Base-by-base conservation (phyloP, 2,113 vertebrate species). In the Dromaius novaehollandiae region DNA sequence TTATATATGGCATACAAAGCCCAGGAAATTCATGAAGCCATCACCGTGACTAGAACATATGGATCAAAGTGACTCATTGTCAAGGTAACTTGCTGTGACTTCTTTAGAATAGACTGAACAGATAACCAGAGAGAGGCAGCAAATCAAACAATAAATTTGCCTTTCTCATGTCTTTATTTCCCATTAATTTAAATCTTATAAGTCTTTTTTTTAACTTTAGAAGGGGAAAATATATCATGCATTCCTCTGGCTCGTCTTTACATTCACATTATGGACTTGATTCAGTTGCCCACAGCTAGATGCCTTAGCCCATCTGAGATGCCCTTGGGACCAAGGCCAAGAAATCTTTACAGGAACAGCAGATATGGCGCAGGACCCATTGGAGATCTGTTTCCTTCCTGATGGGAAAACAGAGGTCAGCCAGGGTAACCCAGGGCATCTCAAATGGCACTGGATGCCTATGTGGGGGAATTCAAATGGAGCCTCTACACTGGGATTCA, bases 381-480 rank as follows among this genome's bases (percentile, higher is more conserved):
- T 51, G 22, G 56, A 82, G 28, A 34, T 46, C 42, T 44, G 19
- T 40, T 58, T 19, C 24, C 12, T 4, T 7, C 25, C 34, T 24
- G 15, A 50, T 20, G 0, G 40, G n/a, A 82, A 55, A 44, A 40
- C 48, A 48, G 48, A 70, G 13, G 64, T 73, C 65, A 73, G 34
- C 5, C 28, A 58, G 32, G 4, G 4, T 26, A 80, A 90, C 6
- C 0, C 0, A 83, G 24, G 28, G 8, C 58, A 44, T 19, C 64
- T 56, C 64, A 14, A 82, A 73, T 5, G 11, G 53, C 7, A 56
- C 53, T 25, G 7, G 6, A 34, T 13, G 32, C 22, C 34, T 26
- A 1, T 0, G 4, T 1, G 19, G 22, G 21, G 6, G 21, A 80
- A 63, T 6, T 5, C 5, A 40, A 65, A 56, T 3, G 11, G 19